Conservation (phyloP, 35 echinoderm and acorn worm species). For the Hemicentrotus pulcherrimus region DNA sequence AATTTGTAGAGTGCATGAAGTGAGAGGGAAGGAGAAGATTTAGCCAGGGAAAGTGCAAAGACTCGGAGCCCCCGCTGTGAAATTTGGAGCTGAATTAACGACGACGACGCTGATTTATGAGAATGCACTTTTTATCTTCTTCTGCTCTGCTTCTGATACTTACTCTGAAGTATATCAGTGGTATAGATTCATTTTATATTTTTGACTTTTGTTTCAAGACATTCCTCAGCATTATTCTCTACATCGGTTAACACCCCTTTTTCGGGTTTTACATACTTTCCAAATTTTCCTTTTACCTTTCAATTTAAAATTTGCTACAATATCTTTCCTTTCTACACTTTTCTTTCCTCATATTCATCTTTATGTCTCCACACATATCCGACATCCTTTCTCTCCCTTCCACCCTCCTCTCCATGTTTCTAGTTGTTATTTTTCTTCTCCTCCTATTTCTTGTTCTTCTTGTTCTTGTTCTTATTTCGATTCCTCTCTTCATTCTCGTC, state of each 20-base stretch:
- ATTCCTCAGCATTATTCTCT: neutral
- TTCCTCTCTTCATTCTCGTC: neutral
- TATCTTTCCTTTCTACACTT: neutral
- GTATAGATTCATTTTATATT: neutral
- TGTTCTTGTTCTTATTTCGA: neutral
- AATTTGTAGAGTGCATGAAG: neutral
- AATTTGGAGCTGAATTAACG: slow-evolving; percentile 23
- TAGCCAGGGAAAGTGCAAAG: slow-evolving; percentile 29
- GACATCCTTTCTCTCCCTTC: neutral
- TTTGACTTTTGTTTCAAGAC: neutral
- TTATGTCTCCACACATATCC: neutral
- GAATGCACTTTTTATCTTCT: slow-evolving; percentile 49
- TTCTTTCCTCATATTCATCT: neutral
- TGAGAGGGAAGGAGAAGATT: slow-evolving; percentile 7
- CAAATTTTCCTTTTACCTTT: neutral
- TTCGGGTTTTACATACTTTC: neutral
- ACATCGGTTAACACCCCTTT: neutral
- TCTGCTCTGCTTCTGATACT: neutral
- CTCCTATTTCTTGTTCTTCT: neutral
- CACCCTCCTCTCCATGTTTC: neutral
- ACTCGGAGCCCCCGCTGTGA: slow-evolving; percentile 36
- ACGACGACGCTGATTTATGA: slow-evolving; percentile 43
- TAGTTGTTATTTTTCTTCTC: neutral
- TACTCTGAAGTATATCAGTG: neutral
- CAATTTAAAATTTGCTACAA: neutral